Evolutionary conservation across 2,113 vertebrate genomes (phyloP).

Genomic region (Corythornis cristatus): DNA sequence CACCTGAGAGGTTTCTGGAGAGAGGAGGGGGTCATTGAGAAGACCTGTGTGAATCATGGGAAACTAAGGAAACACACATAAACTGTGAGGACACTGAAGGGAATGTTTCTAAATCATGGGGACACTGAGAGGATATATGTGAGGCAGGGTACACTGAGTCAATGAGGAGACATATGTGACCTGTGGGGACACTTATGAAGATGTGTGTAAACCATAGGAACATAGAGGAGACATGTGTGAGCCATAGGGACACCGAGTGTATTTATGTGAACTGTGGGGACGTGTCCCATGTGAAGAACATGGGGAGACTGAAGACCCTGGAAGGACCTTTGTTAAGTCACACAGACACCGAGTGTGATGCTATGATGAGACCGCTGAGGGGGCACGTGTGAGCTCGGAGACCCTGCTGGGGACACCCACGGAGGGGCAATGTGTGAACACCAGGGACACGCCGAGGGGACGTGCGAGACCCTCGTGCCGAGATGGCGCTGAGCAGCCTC

Average conservation of each 20-base stretch:
- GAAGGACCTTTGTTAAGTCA: background rate
- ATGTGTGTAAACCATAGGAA: too few species aligned
- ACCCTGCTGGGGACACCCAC: too few species aligned
- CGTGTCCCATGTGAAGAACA: fast-evolving
- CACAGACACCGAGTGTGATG: background rate
- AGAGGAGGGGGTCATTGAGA: background rate
- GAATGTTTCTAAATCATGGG: fast-evolving
- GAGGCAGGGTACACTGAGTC: background rate
- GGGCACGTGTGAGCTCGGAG: fast-evolving
- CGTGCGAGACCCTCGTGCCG: fast-evolving
- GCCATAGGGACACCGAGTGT: background rate
- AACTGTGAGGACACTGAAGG: background rate
- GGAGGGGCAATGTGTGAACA: background rate
- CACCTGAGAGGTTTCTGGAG: background rate
- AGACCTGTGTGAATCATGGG: background rate
- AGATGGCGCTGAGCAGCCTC: background rate
- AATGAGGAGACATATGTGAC: too few species aligned
- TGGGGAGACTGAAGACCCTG: background rate
- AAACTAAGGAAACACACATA: background rate
- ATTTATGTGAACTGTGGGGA: too few species aligned
- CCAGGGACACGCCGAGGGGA: background rate
- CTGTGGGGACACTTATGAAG: background rate
- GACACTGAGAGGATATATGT: fast-evolving
- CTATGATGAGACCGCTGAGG: background rate
- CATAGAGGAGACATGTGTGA: too few species aligned